Evolutionary conservation across 1,140 invertebrate genomes (phyloP), one percentile per base, ranked within the genome.

Genomic region (Melipona quadrifasciata): DNA sequence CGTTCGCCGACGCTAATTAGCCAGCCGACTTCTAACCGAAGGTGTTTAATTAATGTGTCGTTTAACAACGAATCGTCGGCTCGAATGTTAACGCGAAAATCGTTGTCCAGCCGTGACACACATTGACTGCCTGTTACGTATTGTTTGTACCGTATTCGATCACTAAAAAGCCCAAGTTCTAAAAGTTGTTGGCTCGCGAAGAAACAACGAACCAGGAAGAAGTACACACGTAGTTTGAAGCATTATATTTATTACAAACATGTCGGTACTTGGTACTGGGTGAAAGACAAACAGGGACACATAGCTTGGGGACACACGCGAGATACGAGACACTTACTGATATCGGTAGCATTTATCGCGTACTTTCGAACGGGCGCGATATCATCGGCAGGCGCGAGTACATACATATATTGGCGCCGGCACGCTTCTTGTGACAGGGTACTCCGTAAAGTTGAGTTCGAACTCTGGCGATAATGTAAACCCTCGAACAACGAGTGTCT

Each of bases 321-420:
- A 82, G 71, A 79, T 70, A 80, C 87, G 65, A 68, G 71, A 72
- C 64, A 58, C 67, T 8, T 21, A 53, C n/a, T 58, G 64, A 31
- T 89, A 84, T 84, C 87, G 68, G 51, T 39, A 73, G 73, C 84
- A 80, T 89, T 84, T 80, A 83, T 89, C 80, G 79, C 70, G 72
- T 68, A 53, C 79, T 70, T 53, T 75, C 39, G 67, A 78, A 74
- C 76, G 85, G 65, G 85, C 83, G 84, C 75, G 71, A 80, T 77
- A 68, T 17, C 24, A 89, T 80, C 68, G 55, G 11, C 53, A n/a
- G 47, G 8, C 78, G 74, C 21, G 64, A 27, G 51, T 82, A 70
- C 47, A 47, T 47, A 47, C 39, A 47, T 47, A 47, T 47, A 47
- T 47, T 51, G 61, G 70, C 24, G 24, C 4, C 68, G n/a, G 55